phyloP scores from a whole-genome alignment of 2,113 vertebrate genomes.

The Alligator sinensis region DNA sequence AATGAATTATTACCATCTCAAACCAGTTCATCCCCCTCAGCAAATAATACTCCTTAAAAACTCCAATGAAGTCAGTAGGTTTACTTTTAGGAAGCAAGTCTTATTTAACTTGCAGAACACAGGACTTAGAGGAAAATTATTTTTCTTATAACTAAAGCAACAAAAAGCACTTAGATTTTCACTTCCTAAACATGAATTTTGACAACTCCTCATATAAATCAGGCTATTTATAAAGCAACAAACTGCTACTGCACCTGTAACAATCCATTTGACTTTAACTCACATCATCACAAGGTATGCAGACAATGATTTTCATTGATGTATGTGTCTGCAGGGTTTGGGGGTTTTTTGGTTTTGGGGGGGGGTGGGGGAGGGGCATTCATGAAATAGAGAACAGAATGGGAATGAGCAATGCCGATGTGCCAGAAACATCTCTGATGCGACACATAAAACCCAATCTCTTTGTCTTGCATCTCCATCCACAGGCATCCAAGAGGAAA shows the following conservation, averaged over 20 bases:
- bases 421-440: not conserved
- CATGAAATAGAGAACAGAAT: not conserved
- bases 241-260: not conserved
- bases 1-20: fast-evolving
- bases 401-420: not conserved
- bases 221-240: not conserved
- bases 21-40: not conserved
- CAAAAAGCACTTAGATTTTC: not conserved
- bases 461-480: not conserved
- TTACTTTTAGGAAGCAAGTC: not conserved
- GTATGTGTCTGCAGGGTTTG: too few species aligned
- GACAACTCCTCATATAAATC: not conserved
- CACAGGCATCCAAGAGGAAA: not conserved
- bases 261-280: not conserved
- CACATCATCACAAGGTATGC: not conserved
- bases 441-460: not conserved
- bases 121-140: not conserved
- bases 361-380: too few species aligned
- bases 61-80: not conserved
- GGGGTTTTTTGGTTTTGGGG: not conserved
- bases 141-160: not conserved
- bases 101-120: not conserved
- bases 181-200: not conserved
- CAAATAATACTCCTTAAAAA: not conserved
- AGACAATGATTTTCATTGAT: not conserved